phyloP scores from a whole-genome alignment of 1,140 invertebrate species.

The Drosophila pruinosa region DNA sequence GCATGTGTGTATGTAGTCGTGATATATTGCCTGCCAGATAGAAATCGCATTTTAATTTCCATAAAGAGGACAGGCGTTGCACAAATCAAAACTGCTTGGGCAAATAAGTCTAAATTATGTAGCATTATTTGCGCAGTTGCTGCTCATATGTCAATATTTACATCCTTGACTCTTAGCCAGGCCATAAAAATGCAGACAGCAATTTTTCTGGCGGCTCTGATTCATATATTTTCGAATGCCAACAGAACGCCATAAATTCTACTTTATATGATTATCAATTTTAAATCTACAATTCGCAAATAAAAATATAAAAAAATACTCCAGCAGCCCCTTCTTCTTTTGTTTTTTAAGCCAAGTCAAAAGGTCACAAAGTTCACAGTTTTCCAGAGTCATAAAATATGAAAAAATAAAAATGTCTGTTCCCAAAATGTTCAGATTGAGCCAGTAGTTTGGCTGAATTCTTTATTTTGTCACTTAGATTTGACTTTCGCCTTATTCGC shows the following conservation, averaged over 20 bases:
- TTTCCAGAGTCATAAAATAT: slow-evolving; percentile 17
- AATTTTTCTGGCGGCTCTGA: slow-evolving; percentile 30
- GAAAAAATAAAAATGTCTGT: slow-evolving; percentile 5
- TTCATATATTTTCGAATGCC: slow-evolving; percentile 34
- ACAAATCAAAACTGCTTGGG: slow-evolving; percentile 65
- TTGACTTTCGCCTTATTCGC: slow-evolving; percentile 28
- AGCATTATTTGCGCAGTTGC: slow-evolving; percentile 62
- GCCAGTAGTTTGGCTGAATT: slow-evolving; percentile 30
- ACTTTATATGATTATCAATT: slow-evolving; percentile 79
- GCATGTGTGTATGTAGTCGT: background rate
- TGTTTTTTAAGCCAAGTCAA: background rate
- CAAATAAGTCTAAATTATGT: slow-evolving; percentile 76
- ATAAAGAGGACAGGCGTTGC: slow-evolving; percentile 47
- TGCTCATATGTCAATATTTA: slow-evolving; percentile 65
- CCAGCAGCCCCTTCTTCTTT: background rate
- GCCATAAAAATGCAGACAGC: slow-evolving; percentile 58
- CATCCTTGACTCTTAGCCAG: slow-evolving; percentile 47
- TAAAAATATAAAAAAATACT: slow-evolving; percentile 11
- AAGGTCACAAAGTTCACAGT: slow-evolving; percentile 23
- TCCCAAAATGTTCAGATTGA: slow-evolving; percentile 19
- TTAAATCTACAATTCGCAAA: slow-evolving; percentile 53
- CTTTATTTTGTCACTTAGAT: slow-evolving; percentile 35
- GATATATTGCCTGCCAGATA: background rate
- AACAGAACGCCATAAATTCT: slow-evolving; percentile 60
- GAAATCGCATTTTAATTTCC: slow-evolving; percentile 50